A percentile compares a stretch with the other conserved stretches of the same genome.
phyloP scores from a whole-genome alignment of 2,113 vertebrate genomes.

The Asarcornis scutulata region DNA sequence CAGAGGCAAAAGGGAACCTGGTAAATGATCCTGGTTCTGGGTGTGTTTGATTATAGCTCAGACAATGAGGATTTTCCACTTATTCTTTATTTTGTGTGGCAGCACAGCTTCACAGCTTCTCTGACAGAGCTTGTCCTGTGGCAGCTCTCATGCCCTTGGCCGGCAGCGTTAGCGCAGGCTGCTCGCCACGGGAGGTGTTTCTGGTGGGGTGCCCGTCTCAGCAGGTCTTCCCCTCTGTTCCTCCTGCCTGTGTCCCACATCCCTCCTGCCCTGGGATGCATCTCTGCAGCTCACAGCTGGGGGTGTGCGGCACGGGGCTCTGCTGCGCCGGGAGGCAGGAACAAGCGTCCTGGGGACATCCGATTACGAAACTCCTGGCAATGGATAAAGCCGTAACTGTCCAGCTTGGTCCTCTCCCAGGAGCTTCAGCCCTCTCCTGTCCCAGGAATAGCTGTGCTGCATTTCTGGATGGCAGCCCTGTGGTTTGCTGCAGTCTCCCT shows the following conservation, averaged over 20 bases:
- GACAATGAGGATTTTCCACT: not conserved
- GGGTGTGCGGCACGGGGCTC: rapidly evolving
- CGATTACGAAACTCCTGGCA: not conserved
- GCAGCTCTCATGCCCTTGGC: not conserved
- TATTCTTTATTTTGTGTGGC: not conserved
- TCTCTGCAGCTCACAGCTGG: rapidly evolving
- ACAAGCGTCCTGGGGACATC: rapidly evolving
- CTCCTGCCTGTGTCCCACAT: not conserved
- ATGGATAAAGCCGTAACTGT: not conserved
- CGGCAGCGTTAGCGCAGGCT: not conserved
- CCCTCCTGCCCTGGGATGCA: not conserved
- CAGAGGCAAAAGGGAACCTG: not conserved
- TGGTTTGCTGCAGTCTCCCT: not conserved
- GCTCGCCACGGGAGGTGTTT: rapidly evolving
- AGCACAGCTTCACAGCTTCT: not conserved
- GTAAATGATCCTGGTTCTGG: not conserved
- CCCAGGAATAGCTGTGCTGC: not conserved
- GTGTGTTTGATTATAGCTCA: not conserved
- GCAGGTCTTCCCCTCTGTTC: not conserved
- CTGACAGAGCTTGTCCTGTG: not conserved
- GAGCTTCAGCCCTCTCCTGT: not conserved
- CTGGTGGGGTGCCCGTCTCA: not conserved
- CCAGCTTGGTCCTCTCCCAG: not conserved
- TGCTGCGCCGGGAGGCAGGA: not conserved
- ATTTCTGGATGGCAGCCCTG: not conserved